A percentile compares a stretch with the other conserved stretches of the same genome.
phyloP scores from a whole-genome alignment of 2,888 invertebrate species.

The Nycteola revayana region DNA sequence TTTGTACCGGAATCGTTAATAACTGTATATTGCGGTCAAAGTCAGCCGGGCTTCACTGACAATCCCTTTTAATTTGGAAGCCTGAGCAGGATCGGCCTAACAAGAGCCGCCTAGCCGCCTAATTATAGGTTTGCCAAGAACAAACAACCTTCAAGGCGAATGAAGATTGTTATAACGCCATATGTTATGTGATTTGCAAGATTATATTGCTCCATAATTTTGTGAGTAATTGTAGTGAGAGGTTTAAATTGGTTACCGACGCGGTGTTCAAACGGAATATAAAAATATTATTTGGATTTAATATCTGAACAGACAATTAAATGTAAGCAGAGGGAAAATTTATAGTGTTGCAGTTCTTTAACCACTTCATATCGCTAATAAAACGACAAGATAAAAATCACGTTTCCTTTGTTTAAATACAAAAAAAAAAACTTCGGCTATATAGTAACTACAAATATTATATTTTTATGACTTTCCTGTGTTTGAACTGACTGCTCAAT shows the following conservation, averaged over 20 bases:
- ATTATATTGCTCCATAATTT: slow-evolving; percentile 11
- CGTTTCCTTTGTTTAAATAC: too few relatives aligned
- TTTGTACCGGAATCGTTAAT: slow-evolving; percentile 78
- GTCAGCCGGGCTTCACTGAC: slow-evolving; percentile 52
- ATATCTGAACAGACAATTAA: too few relatives aligned
- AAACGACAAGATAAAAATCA: too few relatives aligned
- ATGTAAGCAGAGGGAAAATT: too few relatives aligned
- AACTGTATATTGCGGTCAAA: slow-evolving; percentile 70
- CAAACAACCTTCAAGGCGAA: slow-evolving; percentile 67
- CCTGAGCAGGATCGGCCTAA: slow-evolving; percentile 69
- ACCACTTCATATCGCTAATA: too few relatives aligned
- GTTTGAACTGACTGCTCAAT: too few relatives aligned
- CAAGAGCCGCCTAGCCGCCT: slow-evolving; percentile 70
- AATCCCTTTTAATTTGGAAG: slow-evolving; percentile 76
- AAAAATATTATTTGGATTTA: too few relatives aligned
- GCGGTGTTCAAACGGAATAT: too few relatives aligned
- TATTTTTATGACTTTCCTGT: too few relatives aligned
- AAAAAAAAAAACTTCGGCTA: too few relatives aligned
- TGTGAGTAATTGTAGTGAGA: slow-evolving; percentile 1
- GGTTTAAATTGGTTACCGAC: slow-evolving; percentile 3
- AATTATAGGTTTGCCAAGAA: slow-evolving; percentile 71
- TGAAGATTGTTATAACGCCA: slow-evolving; percentile 60
- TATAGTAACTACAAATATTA: too few relatives aligned
- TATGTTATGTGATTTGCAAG: slow-evolving; percentile 45
- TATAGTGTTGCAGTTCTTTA: too few relatives aligned